Base-by-base conservation (phyloP, 2,113 vertebrate genomes). In the Takifugu flavidus region DNA sequence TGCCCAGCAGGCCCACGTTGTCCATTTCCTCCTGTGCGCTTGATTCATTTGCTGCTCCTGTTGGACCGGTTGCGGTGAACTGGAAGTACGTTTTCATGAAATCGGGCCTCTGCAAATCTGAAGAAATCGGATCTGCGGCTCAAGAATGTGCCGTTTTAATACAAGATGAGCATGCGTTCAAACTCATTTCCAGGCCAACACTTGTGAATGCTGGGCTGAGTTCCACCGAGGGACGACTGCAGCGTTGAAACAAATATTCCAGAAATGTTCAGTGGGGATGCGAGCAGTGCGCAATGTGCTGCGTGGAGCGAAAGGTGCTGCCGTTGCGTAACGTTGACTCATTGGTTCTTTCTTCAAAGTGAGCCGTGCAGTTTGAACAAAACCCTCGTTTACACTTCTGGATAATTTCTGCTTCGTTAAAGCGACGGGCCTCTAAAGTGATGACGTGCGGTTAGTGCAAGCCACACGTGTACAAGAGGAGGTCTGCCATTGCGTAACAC, bases 271-370 rank as follows among this genome's bases (percentile, higher is more conserved):
- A 55, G 39, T 13, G 46, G 20, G 51, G 44, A 52, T 13, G 3
- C 28, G 59, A 66, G 54, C 39, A n/a, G 26, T 8, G 49, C 20
- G 49, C 34, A 66, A 67, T 67, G 56, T 51, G 20, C 55, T 63
- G 67, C 3, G 34, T 53, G 66, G 70, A 6, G 2, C 49, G 25
- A 68, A 46, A 67, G 59, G 49, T 49, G 45, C 60, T 65, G 62
- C n/a, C 6, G 57, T 81, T 53, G 65, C 52, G 46, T 56, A 65
- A 72, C 43, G 27, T 65, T 64, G 59, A 64, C 53, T 74, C 27
- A 55, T 53, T 7, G 51, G 57, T 45, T 65, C 47, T 59, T 56
- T 58, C 20, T 39, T 39, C 34, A 39, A 39, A 39, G 34, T 10
- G 34, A 39, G 34, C 34, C 7, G 7, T 39, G 34, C 34, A 39